Base-by-base conservation (phyloP, 2,888 invertebrate species). In the Oxyteleia sp. region DNA sequence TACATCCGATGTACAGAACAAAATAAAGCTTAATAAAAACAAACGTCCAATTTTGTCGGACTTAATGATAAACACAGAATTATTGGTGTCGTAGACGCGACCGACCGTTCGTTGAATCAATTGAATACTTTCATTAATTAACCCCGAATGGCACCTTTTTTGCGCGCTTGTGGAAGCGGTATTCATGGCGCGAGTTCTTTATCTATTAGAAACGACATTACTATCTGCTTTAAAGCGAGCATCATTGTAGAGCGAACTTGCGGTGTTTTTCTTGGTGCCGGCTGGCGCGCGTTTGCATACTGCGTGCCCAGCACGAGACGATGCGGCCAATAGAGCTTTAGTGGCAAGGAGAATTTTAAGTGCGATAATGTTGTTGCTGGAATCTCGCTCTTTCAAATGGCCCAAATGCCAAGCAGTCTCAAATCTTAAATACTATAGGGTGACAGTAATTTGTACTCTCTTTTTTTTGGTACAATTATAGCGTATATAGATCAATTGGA, bases 101-200 rank as follows among this genome's bases (percentile, higher is more conserved):
- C 11, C n/a, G n/a, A 13, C 11, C 32, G 64, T 64, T 38, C 26
- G 11, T 32, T 57, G 29, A 66, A 66, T 57, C 59, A 59, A 59
- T 66, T 59, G 51, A 51, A 76, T 23, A 29, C 32, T 49, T 66
- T 51, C 59, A 49, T 64, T 79, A 71, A 64, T 72, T 79, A 72
- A 29, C 32, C 20, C 59, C 8, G 11, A 41, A 43, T n/a, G 10
- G 49, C 20, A 26, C 32, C 41, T 51, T 80, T 57, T 80, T 66
- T 66, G 18, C n/a, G 18, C 45, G 8, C 41, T 16, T 23, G 11
- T 45, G 13, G 64, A 64, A 80, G 32, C 29, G 29, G 32, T 49
- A 59, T 68, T 74, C 53, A 72, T 68, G 55, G 41, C 38, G 13
- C 43, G 47, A 51, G 43, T 20, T 64, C 26, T 57, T 80, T 68